Base-by-base conservation (phyloP, 1,140 invertebrate genomes). In the Drosophila biarmipes region DNA sequence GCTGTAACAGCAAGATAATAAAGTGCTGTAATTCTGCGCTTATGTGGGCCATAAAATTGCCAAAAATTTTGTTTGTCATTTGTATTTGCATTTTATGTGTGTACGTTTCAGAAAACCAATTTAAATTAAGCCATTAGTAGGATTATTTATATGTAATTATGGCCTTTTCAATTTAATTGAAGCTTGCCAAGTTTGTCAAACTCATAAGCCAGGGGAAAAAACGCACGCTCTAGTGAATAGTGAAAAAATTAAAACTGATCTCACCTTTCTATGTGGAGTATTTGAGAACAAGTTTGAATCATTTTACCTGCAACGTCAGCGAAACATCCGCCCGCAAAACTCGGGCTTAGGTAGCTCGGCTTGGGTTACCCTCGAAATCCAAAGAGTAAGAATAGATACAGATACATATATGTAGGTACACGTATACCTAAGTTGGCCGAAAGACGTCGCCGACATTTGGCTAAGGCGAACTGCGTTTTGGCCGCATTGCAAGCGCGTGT, bases 401-500 rank as follows among this genome's bases (percentile, higher is more conserved):
- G 4, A 48, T 12, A 68, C 2, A 35, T 27, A 31, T 38, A 6
- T 14, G 19, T 51, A 7, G 10, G n/a, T 19, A 17, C 24, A 38
- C 48, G 14, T 7, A 6, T 67, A 14, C 2, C 55, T 19, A 45
- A 34, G 19, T 66, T 62, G 31, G 57, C 27, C 37, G 52, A 53
- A 38, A 49, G 43, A 38, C 67, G 51, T 53, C 57, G 51, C 56
- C 57, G 82, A 64, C 69, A 84, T 84, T 81, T 85, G 77, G 81
- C 62, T 37, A 73, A 72, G 49, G 52, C 61, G 66, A 55, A 73
- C 71, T 89, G 84, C 82, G 82, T 85, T 89, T 89, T 87, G 84
- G 72, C 58, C 64, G 78, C 69, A 63, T 87, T 87, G 82, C 82
- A 87, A 76, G 82, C 84, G 84, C 82, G 82, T 87, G 82, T 87